Percentiles rank a stretch among this genome's conserved stretches.
Conservation (phyloP, 2,797 vertebrate species). For the Zenarchopterus dispar region DNA sequence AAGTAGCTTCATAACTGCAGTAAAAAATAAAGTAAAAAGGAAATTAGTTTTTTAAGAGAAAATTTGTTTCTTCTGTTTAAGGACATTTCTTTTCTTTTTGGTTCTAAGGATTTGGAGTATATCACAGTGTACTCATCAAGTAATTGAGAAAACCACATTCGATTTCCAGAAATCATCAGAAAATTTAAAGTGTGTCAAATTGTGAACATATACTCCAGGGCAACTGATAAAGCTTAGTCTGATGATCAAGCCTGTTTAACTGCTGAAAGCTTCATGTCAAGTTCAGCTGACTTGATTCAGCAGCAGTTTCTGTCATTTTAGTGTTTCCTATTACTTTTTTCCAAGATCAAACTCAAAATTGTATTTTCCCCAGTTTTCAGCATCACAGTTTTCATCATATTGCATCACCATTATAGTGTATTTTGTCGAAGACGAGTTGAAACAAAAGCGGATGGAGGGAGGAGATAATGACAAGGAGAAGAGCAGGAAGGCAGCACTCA, state of each 20-base stretch:
- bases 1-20: not conserved
- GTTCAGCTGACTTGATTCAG: not conserved
- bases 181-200: too few species aligned
- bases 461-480: not conserved
- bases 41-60: too few species aligned
- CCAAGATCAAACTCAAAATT: not conserved
- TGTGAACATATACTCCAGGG: too few species aligned
- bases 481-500: not conserved
- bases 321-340: not conserved
- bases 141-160: too few species aligned
- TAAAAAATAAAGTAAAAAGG: not conserved
- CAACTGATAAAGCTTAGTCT: not conserved
- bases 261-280: not conserved
- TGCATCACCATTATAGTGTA: conserved; percentile 34
- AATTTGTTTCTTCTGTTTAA: too few species aligned
- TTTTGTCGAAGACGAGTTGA: not conserved
- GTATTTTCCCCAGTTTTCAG: not conserved
- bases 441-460: not conserved
- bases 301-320: not conserved
- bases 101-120: too few species aligned
- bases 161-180: too few species aligned
- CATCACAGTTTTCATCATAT: conserved; percentile 21
- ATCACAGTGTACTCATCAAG: too few species aligned
- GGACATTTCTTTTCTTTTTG: too few species aligned
- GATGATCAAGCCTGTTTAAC: not conserved